These are phyloP conservation scores for Mellilla xanthometata DNA, from an alignment of 2,888 invertebrate genomes.

Conservation along the genomic window DNA sequence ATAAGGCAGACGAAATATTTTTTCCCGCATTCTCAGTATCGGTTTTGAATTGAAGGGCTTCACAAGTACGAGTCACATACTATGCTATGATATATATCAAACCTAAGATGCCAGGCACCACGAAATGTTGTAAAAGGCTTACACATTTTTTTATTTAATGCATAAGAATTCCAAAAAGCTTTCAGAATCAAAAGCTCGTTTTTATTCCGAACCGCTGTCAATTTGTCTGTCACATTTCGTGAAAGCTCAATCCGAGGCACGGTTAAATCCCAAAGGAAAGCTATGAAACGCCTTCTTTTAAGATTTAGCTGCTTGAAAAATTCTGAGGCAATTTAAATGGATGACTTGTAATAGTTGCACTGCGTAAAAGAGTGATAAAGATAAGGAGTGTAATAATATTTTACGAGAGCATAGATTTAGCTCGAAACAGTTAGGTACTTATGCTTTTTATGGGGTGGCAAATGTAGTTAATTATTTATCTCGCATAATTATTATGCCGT, in stretches of 20 bases:
- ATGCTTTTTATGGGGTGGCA: conserved; percentile 20
- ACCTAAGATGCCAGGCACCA: no score
- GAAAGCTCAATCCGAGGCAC: conserved; percentile 7
- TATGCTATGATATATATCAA: no score
- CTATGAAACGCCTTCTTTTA: conserved; percentile 8
- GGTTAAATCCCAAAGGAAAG: conserved; percentile 15
- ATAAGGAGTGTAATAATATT: background rate
- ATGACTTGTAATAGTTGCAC: conserved; percentile 17
- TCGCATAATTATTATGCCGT: conserved; percentile 18
- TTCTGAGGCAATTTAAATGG: conserved; percentile 18
- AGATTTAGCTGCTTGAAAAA: conserved; percentile 6
- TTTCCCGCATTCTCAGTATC: no score
- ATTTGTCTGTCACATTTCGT: conserved; percentile 18
- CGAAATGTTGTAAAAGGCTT: no score
- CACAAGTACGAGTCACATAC: no score
- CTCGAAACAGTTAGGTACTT: conserved; percentile 8
- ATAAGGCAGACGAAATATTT: no score
- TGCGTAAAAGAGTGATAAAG: conserved; percentile 3
- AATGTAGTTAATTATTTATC: conserved; percentile 18
- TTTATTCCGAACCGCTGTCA: conserved; percentile 14
- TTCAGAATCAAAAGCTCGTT: conserved; percentile 5
- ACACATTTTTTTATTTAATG: no score
- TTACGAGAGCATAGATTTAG: conserved; percentile 14
- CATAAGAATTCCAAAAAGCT: no score
- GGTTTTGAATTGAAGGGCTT: no score